phyloP scores from a whole-genome alignment of 2,888 invertebrate genomes.

The Pelosia muscerda region DNA sequence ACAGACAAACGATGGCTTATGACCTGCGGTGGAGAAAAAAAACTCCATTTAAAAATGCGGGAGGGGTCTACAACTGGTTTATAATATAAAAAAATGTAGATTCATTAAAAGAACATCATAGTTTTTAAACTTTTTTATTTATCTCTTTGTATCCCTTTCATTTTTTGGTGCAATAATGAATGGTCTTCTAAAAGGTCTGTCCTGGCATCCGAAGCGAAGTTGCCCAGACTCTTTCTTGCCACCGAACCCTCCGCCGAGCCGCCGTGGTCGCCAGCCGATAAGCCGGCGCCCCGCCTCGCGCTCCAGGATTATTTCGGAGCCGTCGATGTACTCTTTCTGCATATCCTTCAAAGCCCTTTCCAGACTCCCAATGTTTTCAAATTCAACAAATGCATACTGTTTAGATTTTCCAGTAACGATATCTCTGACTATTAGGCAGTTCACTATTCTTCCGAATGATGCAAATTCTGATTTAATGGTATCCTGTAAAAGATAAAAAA shows the following conservation, averaged over 20 bases:
- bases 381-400: slow-evolving; percentile 96
- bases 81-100: too few relatives aligned
- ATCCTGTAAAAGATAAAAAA: slow-evolving; percentile 68
- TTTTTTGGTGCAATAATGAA: slow-evolving; percentile 57
- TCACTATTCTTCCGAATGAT: slow-evolving; percentile 89
- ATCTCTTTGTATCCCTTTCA: slow-evolving; percentile 19
- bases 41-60: too few relatives aligned
- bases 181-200: slow-evolving; percentile 91
- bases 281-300: slow-evolving; percentile 90
- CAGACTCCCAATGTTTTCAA: slow-evolving; percentile 87
- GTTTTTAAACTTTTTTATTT: not conserved
- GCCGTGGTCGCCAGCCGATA: slow-evolving; percentile 93
- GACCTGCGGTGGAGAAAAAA: too few relatives aligned
- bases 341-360: slow-evolving; percentile 88
- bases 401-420: slow-evolving; percentile 94
- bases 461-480: slow-evolving; percentile 86
- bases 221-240: slow-evolving; percentile 96
- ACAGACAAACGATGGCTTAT: too few relatives aligned
- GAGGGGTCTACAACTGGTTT: too few relatives aligned
- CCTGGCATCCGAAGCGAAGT: slow-evolving; percentile 93
- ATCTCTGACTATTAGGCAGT: slow-evolving; percentile 90
- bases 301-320: slow-evolving; percentile 90
- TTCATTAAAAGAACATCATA: not conserved
- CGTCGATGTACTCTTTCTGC: slow-evolving; percentile 88
- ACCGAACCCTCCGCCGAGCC: slow-evolving; percentile 95